These are phyloP conservation scores for Caenorhabditis imperialis DNA, from an alignment of 2,888 invertebrate species.

Conservation along the genomic window DNA sequence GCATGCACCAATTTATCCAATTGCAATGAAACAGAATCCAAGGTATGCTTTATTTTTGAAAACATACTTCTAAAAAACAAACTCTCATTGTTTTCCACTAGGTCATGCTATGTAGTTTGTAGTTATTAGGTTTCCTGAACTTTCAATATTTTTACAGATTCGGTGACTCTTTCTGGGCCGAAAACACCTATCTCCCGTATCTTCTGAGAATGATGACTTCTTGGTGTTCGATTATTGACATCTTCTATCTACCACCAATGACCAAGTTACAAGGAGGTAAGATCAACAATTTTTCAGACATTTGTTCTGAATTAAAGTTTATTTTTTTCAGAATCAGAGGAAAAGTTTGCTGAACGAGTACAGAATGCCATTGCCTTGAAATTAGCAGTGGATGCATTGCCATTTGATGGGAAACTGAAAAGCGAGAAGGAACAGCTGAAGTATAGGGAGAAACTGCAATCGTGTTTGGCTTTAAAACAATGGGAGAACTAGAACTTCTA, in stretches of 20 bases:
- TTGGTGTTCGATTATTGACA: constrained; percentile 55
- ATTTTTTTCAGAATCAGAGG: constrained; percentile 50
- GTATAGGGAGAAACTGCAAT: constrained; percentile 32
- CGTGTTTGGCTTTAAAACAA: constrained; percentile 39
- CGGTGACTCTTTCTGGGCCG: constrained; percentile 65
- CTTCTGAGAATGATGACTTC: constrained; percentile 60
- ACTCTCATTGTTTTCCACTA: no score
- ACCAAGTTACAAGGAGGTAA: constrained; percentile 33
- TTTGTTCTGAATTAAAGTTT: no score
- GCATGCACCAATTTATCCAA: constrained; percentile 55
- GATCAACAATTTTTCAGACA: no score
- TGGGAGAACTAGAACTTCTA: not conserved
- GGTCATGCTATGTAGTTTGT: no score
- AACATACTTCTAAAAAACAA: no score
- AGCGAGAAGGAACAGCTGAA: constrained; percentile 30
- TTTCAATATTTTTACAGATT: no score
- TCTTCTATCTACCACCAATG: constrained; percentile 59
- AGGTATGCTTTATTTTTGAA: no score
- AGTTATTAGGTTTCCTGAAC: no score
- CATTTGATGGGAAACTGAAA: constrained; percentile 62
- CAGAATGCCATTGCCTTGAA: constrained; percentile 54
- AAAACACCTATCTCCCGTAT: constrained; percentile 61
- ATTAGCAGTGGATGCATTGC: constrained; percentile 51
- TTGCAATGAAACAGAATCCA: constrained; percentile 56
- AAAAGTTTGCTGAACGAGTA: constrained; percentile 61